Conservation (phyloP, 2,797 vertebrate genomes). For the Gallinago nigripennis region DNA sequence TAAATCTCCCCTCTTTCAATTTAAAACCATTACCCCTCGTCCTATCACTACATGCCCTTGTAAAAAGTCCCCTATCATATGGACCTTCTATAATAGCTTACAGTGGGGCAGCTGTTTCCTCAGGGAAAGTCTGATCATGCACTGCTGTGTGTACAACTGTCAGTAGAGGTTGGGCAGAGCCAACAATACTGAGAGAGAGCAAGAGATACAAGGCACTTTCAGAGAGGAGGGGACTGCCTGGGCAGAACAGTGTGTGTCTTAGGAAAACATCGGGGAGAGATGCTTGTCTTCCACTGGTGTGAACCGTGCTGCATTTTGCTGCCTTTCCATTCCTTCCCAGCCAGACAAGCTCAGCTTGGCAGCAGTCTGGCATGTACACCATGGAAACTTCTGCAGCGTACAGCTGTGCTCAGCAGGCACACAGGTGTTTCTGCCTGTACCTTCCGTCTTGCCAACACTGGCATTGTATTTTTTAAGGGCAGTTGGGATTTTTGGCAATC, state of each 20-base stretch:
- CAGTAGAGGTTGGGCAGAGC: not conserved
- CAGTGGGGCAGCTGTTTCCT: not conserved
- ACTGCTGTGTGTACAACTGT: not conserved
- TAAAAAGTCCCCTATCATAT: not conserved
- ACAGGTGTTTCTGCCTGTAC: constrained; percentile 41
- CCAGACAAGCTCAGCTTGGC: not conserved
- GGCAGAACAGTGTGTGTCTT: not conserved
- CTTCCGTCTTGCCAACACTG: constrained; percentile 34
- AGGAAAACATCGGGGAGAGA: not conserved
- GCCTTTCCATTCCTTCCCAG: not conserved
- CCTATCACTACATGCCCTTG: not conserved
- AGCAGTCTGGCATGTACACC: not conserved
- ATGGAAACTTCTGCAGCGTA: not conserved
- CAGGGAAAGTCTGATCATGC: not conserved
- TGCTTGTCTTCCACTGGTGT: not conserved
- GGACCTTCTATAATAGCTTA: not conserved
- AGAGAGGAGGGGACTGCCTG: not conserved
- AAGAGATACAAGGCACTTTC: not conserved
- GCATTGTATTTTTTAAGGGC: not conserved
- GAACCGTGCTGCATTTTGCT: not conserved
- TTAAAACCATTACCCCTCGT: not conserved
- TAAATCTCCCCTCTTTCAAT: not conserved
- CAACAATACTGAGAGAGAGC: not conserved
- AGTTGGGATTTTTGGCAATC: constrained; percentile 38
- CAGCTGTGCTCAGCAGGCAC: constrained; percentile 1